These are phyloP conservation scores for Lipotes vexillifer DNA, from an alignment of 2,113 vertebrate genomes.

Conservation along the genomic window DNA sequence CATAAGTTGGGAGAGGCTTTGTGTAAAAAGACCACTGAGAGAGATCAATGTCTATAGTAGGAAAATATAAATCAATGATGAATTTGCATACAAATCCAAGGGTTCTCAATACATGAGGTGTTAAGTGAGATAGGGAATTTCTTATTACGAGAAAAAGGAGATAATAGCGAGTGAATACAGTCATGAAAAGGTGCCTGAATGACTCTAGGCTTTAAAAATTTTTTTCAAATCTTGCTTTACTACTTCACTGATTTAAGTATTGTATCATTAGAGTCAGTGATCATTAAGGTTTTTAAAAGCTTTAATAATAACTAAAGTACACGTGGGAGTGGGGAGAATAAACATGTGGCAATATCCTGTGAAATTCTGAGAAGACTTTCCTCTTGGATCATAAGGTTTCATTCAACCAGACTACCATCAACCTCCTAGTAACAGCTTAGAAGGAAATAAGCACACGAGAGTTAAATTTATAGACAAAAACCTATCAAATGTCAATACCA, in stretches of 20 bases:
- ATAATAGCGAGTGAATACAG: background rate
- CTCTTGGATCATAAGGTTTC: background rate
- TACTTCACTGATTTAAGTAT: background rate
- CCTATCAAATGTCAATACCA: background rate
- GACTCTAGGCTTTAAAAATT: background rate
- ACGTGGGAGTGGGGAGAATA: background rate
- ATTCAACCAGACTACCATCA: background rate
- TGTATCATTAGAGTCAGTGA: background rate
- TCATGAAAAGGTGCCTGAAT: background rate
- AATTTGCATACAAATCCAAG: background rate
- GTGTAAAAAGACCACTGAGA: background rate
- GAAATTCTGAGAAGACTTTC: background rate
- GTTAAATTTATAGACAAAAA: background rate
- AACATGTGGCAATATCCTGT: background rate
- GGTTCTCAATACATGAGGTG: background rate
- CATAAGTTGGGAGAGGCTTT: background rate
- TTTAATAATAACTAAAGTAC: background rate
- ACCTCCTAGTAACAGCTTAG: background rate
- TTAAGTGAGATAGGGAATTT: background rate
- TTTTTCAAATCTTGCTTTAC: background rate
- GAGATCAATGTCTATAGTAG: background rate
- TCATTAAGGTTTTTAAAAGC: background rate
- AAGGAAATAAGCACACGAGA: background rate
- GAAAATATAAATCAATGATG: background rate
- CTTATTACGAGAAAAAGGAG: background rate